Base-by-base conservation (phyloP, 2,888 invertebrate genomes). In the Pristionchus japonicus region DNA sequence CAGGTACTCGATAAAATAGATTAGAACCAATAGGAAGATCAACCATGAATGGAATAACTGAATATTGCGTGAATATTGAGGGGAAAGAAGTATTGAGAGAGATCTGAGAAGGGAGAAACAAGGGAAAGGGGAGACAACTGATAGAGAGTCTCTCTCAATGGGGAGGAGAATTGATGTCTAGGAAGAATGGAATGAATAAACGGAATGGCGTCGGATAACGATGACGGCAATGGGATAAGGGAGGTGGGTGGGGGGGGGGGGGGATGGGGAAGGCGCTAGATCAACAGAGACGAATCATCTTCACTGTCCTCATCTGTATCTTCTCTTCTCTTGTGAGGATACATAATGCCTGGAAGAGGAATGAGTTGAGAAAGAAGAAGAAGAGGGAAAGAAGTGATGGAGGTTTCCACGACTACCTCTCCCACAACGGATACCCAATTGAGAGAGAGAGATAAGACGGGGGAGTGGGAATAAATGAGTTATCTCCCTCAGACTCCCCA, bases 351-450 rank as follows among this genome's bases (percentile, higher is more conserved):
- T 52, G 47, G 49, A 57, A 83, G 82, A 83, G 47, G 40, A 3
- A 17, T 6, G 34, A 37, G 80, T 43, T 47, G 80, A 83, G 82
- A 43, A 57, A 52, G 52, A 52, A 43, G 82, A 6, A 52, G 31
- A 80, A 47, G 17, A 80, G 47, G 27, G 80, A 20, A 83, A 31
- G 80, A 15, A 82, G 23, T 11, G 82, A 27, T 20, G 82, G 80
- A n/a, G 43, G 82, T 83, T 52, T 83, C 82, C 82, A 83, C 82
- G 82, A 83, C 82, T 83, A 83, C 82, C 43, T 77, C 77, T 77
- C 77, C 77, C 43, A 77, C 70, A 23, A 70, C 43, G 43, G 77
- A 77, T 27, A 77, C 37, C 37, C 70, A 34, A 70, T 64, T 57
- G 64, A 70, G 15, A 47, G 77, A 77, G 77, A 43, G 77, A 77